A percentile compares a stretch with the other conserved stretches of the same genome.
phyloP scores from a whole-genome alignment of 1,140 invertebrate genomes.

The Drosophila lini region DNA sequence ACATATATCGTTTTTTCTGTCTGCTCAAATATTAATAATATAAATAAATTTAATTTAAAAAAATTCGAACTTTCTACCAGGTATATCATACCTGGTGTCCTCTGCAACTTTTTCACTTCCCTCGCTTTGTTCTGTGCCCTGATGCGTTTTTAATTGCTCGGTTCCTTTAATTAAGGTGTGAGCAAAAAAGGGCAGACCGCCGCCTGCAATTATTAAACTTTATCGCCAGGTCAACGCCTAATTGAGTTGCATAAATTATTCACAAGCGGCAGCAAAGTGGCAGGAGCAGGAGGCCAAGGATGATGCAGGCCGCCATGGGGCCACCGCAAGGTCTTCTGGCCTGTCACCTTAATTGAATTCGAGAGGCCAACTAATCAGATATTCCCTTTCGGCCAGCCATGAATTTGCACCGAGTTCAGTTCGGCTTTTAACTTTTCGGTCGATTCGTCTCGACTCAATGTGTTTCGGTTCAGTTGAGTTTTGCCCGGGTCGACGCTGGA shows the following conservation, averaged over 20 bases:
- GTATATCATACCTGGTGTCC: background rate
- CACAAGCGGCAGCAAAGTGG: background rate
- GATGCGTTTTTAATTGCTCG: constrained; percentile 75
- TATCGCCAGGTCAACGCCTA: constrained; percentile 40
- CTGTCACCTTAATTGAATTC: constrained; percentile 66
- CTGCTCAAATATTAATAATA: too few relatives aligned
- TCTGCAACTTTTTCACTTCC: background rate
- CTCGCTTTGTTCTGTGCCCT: constrained; percentile 11
- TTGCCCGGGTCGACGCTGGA: background rate
- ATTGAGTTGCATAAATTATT: constrained; percentile 73
- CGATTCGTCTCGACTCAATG: constrained; percentile 29
- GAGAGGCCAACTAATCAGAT: constrained; percentile 69
- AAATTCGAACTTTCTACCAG: background rate
- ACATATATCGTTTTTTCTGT: too few relatives aligned
- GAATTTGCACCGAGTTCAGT: constrained; percentile 43
- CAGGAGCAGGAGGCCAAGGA: constrained; percentile 4
- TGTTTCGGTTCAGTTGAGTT: constrained; percentile 20
- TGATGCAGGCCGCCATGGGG: constrained; percentile 15
- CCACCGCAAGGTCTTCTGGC: constrained; percentile 26
- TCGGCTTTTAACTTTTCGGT: constrained; percentile 32
- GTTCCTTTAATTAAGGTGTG: constrained; percentile 65
- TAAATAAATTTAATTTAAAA: too few relatives aligned
- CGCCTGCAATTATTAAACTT: constrained; percentile 57
- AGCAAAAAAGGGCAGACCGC: constrained; percentile 3
- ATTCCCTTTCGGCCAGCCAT: constrained; percentile 60